Evolutionary conservation across 2,888 invertebrate species (phyloP), one percentile per base, ranked within the genome.

Genomic region (Agrochola lychnidis): DNA sequence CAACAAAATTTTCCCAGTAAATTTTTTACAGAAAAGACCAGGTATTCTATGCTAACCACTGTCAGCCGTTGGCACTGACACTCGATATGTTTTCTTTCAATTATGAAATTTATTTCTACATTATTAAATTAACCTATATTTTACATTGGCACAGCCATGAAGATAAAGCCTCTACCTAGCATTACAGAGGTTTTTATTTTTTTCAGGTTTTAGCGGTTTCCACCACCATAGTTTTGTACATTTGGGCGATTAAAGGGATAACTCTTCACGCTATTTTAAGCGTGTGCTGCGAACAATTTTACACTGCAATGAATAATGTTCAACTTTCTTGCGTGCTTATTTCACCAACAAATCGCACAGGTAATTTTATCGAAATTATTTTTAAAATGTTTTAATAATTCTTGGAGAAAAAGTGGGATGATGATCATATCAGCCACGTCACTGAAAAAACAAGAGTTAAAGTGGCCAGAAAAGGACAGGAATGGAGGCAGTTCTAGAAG

Each of bases 261-360:
- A 40, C 48, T 14, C 22, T 70, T 56, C 22, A 77, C 16, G 48
- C 30, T 42, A 62, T 77, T 62, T 70, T 78, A 40, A 78, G 76
- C 42, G 30, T 51, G 42, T 36, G 10, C 19, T 68, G 51, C 14
- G 76, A 76, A 61, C 51, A 68, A 36, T 76, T 78, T 12, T 78
- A 78, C 42, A 51, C n/a, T n/a, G 76, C 76, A 1, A 78, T 76
- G 42, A n/a, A 57, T 53, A n/a, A 78, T 62, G 78, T 62, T 3
- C 61, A 78, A 61, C 62, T 9, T 16, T 25, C 51, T 9, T 78
- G 78, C 36, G 14, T 16, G 0, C 22, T 78, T 4, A 69, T 78
- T 36, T 69, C 62, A 42, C 61, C 22, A 42, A 53, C 45, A 9
- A 78, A 69, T 40, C 53, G n/a, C 45, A 36, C 78, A 78, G 69